Base-by-base conservation (phyloP, 2,888 invertebrate species). In the Esperia sulphurella region DNA sequence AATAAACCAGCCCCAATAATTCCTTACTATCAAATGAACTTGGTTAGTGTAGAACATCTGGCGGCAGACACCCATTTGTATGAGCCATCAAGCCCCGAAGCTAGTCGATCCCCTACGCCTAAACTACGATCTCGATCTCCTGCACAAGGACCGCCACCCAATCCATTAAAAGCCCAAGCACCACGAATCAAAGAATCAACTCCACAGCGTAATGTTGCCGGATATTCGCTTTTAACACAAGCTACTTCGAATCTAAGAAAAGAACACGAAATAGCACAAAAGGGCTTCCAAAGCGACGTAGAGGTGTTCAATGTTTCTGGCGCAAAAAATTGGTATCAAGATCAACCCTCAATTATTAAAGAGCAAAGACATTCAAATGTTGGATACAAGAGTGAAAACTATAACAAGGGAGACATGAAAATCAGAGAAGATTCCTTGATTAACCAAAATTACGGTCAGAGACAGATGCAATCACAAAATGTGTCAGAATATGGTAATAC, bases 11-110 rank as follows among this genome's bases (percentile, higher is more conserved):
- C 94, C 1, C 93, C 95, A 9, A 90, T 92, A 44, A 92, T 96
- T 58, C 96, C 96, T 8, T 92, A 92, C 63, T 96, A 96, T 71
- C 96, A 96, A 79, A 93, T 93, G 77, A 94, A 94, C 75, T 86
- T 95, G 58, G 92, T 94, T 31, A 91, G 93, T n/a, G 93, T 93
- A 40, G 92, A 93, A 67, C 92, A 92, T 66, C 66, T 81, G 46
- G 91, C 94, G 5, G 84, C 92, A 1, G 91, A 91, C 63, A 87
- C 90, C 39, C 91, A 92, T 57, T 68, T 92, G 46, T 92, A 92
- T 57, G 92, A 94, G 58, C 93, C 92, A 14, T 88, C 86, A 41
- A 91, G 90, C 65, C 91, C 92, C 10, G 90, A 89, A 60, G 71
- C 77, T 46, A 93, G 93, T 46, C 90, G 93, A 49, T 93, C 94